Percentiles rank a stretch among this genome's conserved stretches.
These are phyloP conservation scores for Brachypalpus laphriformis DNA, from an alignment of 2,888 invertebrate genomes.

Conservation along the genomic window DNA sequence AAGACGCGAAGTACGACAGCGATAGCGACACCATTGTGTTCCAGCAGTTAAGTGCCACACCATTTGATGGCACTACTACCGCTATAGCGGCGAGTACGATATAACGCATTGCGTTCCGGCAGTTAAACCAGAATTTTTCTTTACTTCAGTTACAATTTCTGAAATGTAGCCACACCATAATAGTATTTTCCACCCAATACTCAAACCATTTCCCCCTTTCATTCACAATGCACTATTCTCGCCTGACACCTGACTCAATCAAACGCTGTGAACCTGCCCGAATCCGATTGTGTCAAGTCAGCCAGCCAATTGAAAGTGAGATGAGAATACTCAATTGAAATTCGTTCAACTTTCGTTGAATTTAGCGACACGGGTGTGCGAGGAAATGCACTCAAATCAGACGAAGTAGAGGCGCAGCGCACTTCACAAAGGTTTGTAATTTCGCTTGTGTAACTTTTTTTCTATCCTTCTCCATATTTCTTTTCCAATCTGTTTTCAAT, in stretches of 20 bases:
- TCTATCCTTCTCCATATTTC: neutral
- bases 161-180: constrained; percentile 6
- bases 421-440: constrained; percentile 77
- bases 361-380: constrained; percentile 33
- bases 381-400: constrained; percentile 70
- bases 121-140: too few species aligned
- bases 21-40: too few species aligned
- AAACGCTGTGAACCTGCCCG: constrained; percentile 32
- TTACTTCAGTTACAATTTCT: neutral
- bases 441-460: constrained; percentile 70
- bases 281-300: constrained; percentile 31
- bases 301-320: constrained; percentile 32
- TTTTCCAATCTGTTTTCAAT: constrained; percentile 21
- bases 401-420: constrained; percentile 77
- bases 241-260: constrained; percentile 10
- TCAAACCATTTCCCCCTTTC: constrained; percentile 7
- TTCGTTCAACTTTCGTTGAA: constrained; percentile 56
- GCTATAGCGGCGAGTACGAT: too few species aligned
- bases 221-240: constrained; percentile 3
- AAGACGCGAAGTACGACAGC: too few species aligned
- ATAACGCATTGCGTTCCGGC: too few species aligned
- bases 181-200: neutral
- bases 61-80: too few species aligned
- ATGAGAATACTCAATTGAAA: constrained; percentile 4
- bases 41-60: too few species aligned